A percentile compares a stretch with the other conserved stretches of the same genome.
Conservation (phyloP, 2,113 vertebrate genomes). For the Syngnathus floridae region DNA sequence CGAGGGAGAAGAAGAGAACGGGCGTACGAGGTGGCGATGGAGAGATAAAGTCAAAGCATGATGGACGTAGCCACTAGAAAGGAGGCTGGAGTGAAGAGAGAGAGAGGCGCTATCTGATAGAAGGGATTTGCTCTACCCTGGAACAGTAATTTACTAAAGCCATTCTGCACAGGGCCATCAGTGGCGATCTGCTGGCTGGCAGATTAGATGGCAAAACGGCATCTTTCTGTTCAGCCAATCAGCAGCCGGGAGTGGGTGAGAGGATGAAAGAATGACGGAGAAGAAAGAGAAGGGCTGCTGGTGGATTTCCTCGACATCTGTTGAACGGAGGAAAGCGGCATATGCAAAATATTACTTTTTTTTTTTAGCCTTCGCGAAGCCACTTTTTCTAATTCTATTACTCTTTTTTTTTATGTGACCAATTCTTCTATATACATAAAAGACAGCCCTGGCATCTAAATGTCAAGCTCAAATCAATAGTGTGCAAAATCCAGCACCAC, state of each 20-base stretch:
- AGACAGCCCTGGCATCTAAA: no score
- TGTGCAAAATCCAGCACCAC: no score
- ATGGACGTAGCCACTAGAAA: slow-evolving; percentile 42
- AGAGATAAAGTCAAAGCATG: slow-evolving; percentile 53
- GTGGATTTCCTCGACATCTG: slow-evolving; percentile 11
- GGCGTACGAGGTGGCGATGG: slow-evolving; percentile 24
- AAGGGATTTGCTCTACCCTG: slow-evolving; percentile 67
- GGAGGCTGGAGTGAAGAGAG: slow-evolving; percentile 44
- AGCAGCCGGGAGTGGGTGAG: slow-evolving; percentile 27
- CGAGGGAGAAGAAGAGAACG: slow-evolving; percentile 15
- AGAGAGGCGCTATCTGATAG: slow-evolving; percentile 59
- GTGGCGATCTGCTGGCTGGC: slow-evolving; percentile 59
- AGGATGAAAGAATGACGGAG: slow-evolving; percentile 48
- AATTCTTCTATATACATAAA: no score
- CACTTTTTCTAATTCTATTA: no score
- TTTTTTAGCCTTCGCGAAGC: no score
- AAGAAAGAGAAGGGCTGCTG: slow-evolving; percentile 16
- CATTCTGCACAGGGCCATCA: slow-evolving; percentile 68
- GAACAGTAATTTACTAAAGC: slow-evolving; percentile 71
- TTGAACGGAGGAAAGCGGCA: slow-evolving; percentile 34
- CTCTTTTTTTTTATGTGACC: no score
- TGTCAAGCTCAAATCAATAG: no score
- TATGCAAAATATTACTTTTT: slow-evolving; percentile 14
- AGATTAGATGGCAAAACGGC: slow-evolving; percentile 67
- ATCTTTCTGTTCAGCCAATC: slow-evolving; percentile 62